Base-by-base conservation (phyloP, 2,797 vertebrate species). In the Hydrophis major region DNA sequence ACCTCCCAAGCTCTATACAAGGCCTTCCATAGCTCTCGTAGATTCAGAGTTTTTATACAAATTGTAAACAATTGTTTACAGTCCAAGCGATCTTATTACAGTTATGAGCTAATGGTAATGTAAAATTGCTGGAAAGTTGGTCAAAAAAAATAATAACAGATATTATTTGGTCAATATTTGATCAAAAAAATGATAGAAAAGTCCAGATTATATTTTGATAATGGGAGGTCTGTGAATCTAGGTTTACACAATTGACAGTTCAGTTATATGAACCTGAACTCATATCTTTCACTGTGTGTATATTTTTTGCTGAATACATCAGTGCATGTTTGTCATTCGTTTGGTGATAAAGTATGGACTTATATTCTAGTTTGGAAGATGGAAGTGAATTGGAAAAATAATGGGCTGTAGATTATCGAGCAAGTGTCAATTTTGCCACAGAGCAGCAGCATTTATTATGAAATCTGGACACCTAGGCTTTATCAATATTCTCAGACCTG, bases 61-160 rank as follows among this genome's bases (percentile, higher is more conserved):
- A 83, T 83, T 83, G 42, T 22, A 83, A 83, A 47, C 20, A 83
- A 83, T 83, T 83, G 10, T 42, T 83, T 83, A 83, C 74, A 47
- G 20, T 83, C 37, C 74, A 83, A 83, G 42, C 1, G 0, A 83
- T 83, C 42, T 27, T 83, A 47, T 25, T 47, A 25, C 8, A 83
- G 37, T 69, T 56, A 56, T 55, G 55, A 50, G 28, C 11, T 56
- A 56, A 18, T 57, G 14, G 14, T 60, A 78, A 0, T 22, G 4
- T 83, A 56, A 89, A 78, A 14, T 10, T 93, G 92, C 91, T 61
- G 88, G 89, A 18, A 94, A 88, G 78, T 86, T 89, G 89, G 59
- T 93, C 93, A 90, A 91, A 94, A 96, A 50, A 91, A 69, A 69
- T 90, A 55, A 55, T 12, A 47, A 60, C 22, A 25, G 22, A 60